These are phyloP conservation scores for Anolis carolinensis DNA, from an alignment of 2,113 vertebrate genomes.

Conservation along the genomic window DNA sequence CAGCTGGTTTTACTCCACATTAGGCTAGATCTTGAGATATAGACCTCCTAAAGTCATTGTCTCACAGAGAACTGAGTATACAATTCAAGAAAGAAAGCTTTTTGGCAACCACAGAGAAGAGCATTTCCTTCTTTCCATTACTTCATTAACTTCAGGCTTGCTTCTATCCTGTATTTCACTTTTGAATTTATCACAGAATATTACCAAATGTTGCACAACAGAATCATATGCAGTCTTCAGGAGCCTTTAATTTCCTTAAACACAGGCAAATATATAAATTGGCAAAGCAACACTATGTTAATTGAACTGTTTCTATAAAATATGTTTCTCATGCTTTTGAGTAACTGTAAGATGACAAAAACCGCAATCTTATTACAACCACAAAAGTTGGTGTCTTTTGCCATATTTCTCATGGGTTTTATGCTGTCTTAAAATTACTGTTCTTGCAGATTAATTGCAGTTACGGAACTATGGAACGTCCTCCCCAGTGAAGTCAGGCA, in stretches of 20 bases:
- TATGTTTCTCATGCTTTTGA: not conserved
- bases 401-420: too few species aligned
- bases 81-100: not conserved
- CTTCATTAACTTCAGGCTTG: too few species aligned
- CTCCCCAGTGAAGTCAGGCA: too few species aligned
- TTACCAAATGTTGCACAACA: not conserved
- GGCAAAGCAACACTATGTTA: not conserved
- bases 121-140: not conserved
- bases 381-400: too few species aligned
- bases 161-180: not conserved
- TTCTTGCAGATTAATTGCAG: too few species aligned
- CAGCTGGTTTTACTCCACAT: not conserved
- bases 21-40: not conserved
- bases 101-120: not conserved
- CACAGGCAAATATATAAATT: too few species aligned
- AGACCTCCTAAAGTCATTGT: not conserved
- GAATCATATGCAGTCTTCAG: not conserved
- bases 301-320: not conserved
- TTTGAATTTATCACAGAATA: too few species aligned
- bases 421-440: too few species aligned
- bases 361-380: too few species aligned
- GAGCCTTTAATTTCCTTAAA: not conserved
- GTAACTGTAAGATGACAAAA: too few species aligned
- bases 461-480: too few species aligned
- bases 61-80: not conserved